Evolutionary conservation across 2,888 invertebrate species (phyloP).

Genomic region (Sminthurides aquaticus): DNA sequence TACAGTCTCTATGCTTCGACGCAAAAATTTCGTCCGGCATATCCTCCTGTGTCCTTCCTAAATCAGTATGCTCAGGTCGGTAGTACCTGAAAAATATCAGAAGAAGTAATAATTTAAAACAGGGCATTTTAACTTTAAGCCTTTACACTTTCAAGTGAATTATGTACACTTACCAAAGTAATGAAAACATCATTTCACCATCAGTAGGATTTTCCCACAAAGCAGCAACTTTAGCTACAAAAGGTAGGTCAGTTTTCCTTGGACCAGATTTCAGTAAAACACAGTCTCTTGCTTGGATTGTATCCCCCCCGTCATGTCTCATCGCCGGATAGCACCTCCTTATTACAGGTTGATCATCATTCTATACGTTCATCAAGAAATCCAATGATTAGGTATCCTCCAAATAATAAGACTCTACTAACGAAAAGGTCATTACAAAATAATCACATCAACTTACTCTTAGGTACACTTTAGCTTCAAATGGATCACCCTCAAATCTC

Average conservation of each 20-base stretch:
- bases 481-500: constrained; percentile 80
- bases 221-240: constrained; percentile 86
- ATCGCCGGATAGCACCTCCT: constrained; percentile 84
- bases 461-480: constrained; percentile 74
- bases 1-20: constrained; percentile 87
- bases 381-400: not conserved
- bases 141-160: not conserved
- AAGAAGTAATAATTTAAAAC: not conserved
- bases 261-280: constrained; percentile 80
- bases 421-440: too few relatives aligned
- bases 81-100: constrained; percentile 71
- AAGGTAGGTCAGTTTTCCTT: constrained; percentile 77
- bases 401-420: not conserved
- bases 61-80: constrained; percentile 92
- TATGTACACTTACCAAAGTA: constrained; percentile 37
- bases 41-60: constrained; percentile 70
- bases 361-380: constrained; percentile 50
- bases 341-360: constrained; percentile 64
- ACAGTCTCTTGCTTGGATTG: constrained; percentile 79
- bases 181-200: constrained; percentile 54
- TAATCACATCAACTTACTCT: constrained; percentile 63
- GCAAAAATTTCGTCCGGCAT: constrained; percentile 90
- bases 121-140: not conserved
- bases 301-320: constrained; percentile 81
- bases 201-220: constrained; percentile 92